A percentile compares a stretch with the other conserved stretches of the same genome.
Conservation (phyloP, 2,797 vertebrate species). For the Myotis pilosus region DNA sequence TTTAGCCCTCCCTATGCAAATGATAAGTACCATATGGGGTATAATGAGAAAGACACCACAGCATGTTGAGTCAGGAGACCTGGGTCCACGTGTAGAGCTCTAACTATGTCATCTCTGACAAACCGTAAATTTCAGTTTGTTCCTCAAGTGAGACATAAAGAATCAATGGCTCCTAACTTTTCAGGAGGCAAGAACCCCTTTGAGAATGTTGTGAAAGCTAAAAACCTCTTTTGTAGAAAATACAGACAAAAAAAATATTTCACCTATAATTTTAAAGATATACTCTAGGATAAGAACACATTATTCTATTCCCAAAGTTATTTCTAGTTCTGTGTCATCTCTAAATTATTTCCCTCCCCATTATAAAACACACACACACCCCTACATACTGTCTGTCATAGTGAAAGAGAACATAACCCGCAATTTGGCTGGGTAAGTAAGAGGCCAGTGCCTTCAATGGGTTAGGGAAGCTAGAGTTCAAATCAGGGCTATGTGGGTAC, state of each 20-base stretch:
- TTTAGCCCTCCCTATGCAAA: neutral
- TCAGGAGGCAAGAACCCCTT: neutral
- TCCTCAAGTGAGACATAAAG: neutral
- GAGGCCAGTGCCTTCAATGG: neutral
- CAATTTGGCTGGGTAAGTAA: neutral
- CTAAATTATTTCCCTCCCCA: neutral
- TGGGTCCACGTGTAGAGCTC: neutral
- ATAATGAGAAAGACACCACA: neutral
- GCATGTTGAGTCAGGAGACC: neutral
- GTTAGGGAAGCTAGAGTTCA: neutral
- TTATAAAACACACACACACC: neutral
- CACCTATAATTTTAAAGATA: neutral
- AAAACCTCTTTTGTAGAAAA: neutral
- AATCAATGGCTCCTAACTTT: neutral
- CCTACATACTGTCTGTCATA: neutral
- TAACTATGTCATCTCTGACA: neutral
- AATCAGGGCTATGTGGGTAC: neutral
- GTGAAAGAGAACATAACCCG: neutral
- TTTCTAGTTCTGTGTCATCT: slow-evolving; percentile 13
- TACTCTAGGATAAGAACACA: neutral
- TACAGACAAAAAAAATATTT: neutral
- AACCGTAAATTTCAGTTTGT: neutral
- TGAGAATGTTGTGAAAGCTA: slow-evolving; percentile 16
- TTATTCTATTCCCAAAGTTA: neutral
- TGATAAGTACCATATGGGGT: neutral